These are phyloP conservation scores for Caracal caracal DNA, from an alignment of 2,113 vertebrate genomes.

Conservation along the genomic window DNA sequence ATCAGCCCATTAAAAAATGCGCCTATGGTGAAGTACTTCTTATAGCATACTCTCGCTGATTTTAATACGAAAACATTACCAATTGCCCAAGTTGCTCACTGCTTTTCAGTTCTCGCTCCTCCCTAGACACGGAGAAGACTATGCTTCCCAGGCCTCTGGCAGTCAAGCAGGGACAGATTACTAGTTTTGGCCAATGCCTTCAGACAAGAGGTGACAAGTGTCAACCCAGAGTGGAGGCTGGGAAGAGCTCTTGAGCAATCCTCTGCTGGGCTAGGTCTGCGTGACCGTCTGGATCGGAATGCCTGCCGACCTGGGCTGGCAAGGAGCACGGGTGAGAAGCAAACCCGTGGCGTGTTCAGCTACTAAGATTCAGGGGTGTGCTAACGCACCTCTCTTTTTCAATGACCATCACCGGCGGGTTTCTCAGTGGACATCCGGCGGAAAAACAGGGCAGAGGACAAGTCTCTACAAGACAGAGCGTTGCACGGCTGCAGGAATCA, in stretches of 20 bases:
- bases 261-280: neutral
- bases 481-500: neutral
- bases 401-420: neutral
- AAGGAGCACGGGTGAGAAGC: neutral
- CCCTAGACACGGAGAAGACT: neutral
- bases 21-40: neutral
- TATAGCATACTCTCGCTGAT: neutral
- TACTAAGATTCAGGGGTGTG: neutral
- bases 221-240: neutral
- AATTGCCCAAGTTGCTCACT: neutral
- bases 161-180: too few relatives aligned
- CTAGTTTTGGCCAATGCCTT: neutral
- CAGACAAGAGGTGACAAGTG: neutral
- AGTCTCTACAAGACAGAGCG: neutral
- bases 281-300: neutral
- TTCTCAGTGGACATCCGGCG: neutral
- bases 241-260: neutral
- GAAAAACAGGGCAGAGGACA: neutral
- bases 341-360: neutral
- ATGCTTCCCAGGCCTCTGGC: fast-evolving
- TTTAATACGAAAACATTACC: neutral
- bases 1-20: neutral
- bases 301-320: neutral
- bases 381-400: neutral
- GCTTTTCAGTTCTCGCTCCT: neutral